Evolutionary conservation across 2,888 invertebrate species (phyloP).

Genomic region (Hanleya hanleyi): DNA sequence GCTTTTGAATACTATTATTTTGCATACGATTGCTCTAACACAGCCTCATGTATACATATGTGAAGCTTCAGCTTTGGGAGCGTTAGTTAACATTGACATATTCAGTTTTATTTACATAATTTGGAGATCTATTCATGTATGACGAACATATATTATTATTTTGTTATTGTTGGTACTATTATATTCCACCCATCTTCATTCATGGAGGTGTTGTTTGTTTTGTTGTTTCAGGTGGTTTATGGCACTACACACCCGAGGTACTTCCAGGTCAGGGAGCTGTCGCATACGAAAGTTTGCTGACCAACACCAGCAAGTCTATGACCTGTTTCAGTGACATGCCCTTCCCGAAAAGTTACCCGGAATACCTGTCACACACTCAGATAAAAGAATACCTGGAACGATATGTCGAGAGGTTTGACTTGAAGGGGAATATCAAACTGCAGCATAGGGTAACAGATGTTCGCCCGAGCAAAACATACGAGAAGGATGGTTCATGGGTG

Average conservation of each 20-base stretch:
- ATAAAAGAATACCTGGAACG: constrained; percentile 39
- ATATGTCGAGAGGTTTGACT: constrained; percentile 47
- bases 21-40: no score
- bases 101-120: no score
- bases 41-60: no score
- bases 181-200: no score
- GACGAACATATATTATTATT: no score
- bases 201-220: no score
- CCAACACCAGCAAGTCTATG: constrained; percentile 73
- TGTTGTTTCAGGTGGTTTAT: constrained; percentile 25
- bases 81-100: no score
- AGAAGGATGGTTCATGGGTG: constrained; percentile 8
- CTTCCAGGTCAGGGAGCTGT: constrained; percentile 28
- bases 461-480: background rate
- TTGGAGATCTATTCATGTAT: no score
- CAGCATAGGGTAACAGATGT: constrained; percentile 3
- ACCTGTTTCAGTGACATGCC: constrained; percentile 64
- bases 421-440: constrained; percentile 37
- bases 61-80: no score
- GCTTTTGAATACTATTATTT: no score
- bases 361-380: constrained; percentile 23
- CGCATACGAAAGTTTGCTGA: constrained; percentile 71
- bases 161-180: no score
- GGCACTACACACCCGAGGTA: constrained; percentile 9
- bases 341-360: constrained; percentile 20